These are phyloP conservation scores for Drosophila yakuba DNA, from an alignment of 1,140 invertebrate genomes.

Conservation along the genomic window DNA sequence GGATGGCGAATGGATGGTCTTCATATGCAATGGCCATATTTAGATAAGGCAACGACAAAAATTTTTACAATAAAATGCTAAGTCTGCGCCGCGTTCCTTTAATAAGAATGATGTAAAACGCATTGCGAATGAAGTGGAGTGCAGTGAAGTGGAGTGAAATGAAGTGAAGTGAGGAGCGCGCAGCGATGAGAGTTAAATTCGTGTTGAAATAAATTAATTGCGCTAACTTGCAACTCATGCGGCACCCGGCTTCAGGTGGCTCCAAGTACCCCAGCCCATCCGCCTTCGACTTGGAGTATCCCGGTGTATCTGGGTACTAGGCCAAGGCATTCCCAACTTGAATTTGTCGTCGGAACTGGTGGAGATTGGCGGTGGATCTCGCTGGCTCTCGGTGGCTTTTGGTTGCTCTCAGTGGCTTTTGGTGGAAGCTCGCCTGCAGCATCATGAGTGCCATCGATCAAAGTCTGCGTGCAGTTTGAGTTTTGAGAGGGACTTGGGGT, in stretches of 20 bases:
- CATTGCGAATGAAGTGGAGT: slow-evolving; percentile 43
- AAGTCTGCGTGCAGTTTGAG: slow-evolving; percentile 77
- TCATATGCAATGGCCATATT: slow-evolving; percentile 82
- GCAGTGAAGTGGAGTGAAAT: slow-evolving; percentile 35
- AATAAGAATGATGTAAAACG: slow-evolving; percentile 75
- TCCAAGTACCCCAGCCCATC: neutral
- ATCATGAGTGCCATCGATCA: slow-evolving; percentile 81
- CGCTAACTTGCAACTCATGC: slow-evolving; percentile 83
- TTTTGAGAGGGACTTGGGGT: slow-evolving; percentile 39
- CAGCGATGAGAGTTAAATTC: slow-evolving; percentile 80
- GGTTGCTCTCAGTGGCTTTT: slow-evolving; percentile 21
- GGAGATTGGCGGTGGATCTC: slow-evolving; percentile 31
- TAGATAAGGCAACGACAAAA: slow-evolving; percentile 81
- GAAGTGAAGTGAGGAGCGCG: slow-evolving; percentile 51
- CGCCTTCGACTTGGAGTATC: slow-evolving; percentile 6
- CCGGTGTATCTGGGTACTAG: slow-evolving; percentile 38
- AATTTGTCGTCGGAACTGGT: slow-evolving; percentile 71
- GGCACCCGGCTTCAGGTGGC: slow-evolving; percentile 49
- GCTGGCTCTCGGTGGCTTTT: slow-evolving; percentile 6
- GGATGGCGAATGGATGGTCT: slow-evolving; percentile 55
- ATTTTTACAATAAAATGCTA: slow-evolving; percentile 75
- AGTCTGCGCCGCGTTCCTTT: slow-evolving; percentile 18
- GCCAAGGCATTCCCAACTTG: slow-evolving; percentile 67
- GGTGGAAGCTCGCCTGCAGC: slow-evolving; percentile 67
- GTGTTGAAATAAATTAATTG: slow-evolving; percentile 84